Evolutionary conservation across 37 sponge, comb jelly and placozoan species (phyloP).

Genomic region (Oopsacas minuta): DNA sequence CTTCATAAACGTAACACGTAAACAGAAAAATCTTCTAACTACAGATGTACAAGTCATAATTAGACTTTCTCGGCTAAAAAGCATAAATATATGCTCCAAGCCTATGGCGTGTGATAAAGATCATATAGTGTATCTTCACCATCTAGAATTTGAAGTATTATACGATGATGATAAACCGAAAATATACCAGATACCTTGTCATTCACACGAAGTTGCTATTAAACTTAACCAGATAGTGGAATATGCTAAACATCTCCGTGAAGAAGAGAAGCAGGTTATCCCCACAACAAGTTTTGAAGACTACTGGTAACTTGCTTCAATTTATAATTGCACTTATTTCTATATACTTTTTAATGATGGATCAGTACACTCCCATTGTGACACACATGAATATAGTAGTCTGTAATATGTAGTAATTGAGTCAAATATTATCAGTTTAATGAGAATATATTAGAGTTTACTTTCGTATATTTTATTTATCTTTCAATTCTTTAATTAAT

Average conservation of each 20-base stretch:
- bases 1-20: background rate
- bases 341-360: no score
- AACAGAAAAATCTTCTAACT: background rate
- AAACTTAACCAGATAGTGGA: constrained; percentile 63
- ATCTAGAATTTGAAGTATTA: background rate
- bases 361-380: no score
- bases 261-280: constrained; percentile 52
- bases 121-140: background rate
- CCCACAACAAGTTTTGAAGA: background rate
- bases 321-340: background rate
- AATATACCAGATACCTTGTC: background rate
- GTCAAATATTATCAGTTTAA: no score
- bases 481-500: no score
- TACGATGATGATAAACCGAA: background rate
- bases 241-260: constrained; percentile 67
- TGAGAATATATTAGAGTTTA: no score
- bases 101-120: background rate
- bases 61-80: background rate
- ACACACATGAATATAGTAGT: no score
- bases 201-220: background rate
- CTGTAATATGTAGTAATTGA: no score
- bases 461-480: no score
- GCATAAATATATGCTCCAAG: background rate
- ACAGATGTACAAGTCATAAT: background rate
- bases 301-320: background rate